Base-by-base conservation (phyloP, 2,888 invertebrate genomes). In the Drosophila putrida region DNA sequence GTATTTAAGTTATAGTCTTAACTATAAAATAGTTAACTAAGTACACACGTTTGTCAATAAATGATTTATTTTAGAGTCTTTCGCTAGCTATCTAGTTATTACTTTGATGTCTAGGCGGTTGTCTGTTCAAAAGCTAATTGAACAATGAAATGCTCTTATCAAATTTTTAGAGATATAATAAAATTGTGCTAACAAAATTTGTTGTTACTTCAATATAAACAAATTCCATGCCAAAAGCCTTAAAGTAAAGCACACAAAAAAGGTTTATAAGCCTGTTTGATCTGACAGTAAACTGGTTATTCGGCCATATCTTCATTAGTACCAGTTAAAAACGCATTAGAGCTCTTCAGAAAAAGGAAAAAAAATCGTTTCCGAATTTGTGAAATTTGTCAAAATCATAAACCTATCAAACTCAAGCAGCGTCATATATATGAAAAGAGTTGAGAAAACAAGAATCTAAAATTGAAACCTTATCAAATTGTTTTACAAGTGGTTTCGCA, bases 251-350 rank as follows among this genome's bases (percentile, higher is more conserved):
- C 43, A 58, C 5, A 25, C 4, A 31, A 46, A 39, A 20, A 5
- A 5, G 2, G 20, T 41, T 54, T 41, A 35, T 41, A 39, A 41
- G 72, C 58, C 54, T 43, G 51, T 47, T 51, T 62, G 25, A 61
- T 38, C 57, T 33, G 51, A 55, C 35, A 2, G 6, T 35, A 13
- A 66, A 51, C 64, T 47, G 63, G 74, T 72, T 67, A 49, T 46
- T 27, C 2, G 35, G 11, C 20, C 62, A 70, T 65, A 75, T 65
- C 65, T 62, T 63, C 70, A 63, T 63, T 75, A 47, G 27, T 10
- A 50, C 8, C 62, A 43, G 65, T 80, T 77, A 86, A 66, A 62
- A 66, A 38, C 50, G 13, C 27, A 73, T 85, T 86, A 70, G 51
- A 66, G 28, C 58, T 53, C 47, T 65, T 66, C 49, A 63, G 53